Percentiles rank a stretch among this genome's conserved stretches.
Evolutionary conservation across 2,797 vertebrate genomes (phyloP).

Genomic region (Mionectes olivaceus): DNA sequence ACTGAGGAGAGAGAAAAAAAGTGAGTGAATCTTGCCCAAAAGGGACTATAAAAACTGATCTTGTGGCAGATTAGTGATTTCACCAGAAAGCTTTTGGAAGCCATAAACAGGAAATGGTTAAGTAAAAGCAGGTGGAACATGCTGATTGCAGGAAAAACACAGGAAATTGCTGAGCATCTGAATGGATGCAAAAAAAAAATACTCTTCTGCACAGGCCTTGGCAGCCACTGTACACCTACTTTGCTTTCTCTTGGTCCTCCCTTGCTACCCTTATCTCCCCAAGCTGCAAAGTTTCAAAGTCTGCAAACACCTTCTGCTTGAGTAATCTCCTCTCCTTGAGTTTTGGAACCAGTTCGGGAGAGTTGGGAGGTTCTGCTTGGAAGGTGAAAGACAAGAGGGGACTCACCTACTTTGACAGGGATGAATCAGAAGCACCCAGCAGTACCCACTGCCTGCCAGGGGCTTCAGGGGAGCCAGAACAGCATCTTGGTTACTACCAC

Average conservation of each 20-base stretch:
- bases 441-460: background rate
- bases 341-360: background rate
- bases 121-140: constrained; percentile 79
- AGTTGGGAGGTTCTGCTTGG: background rate
- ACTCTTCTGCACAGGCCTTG: constrained; percentile 53
- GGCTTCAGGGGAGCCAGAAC: background rate
- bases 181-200: constrained; percentile 70
- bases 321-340: background rate
- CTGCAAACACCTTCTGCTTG: constrained; percentile 45
- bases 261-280: background rate
- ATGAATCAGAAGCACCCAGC: background rate
- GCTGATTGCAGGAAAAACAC: constrained; percentile 59
- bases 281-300: background rate
- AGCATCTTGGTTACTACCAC: background rate
- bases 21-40: background rate
- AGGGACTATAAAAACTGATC: background rate
- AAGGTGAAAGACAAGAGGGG: background rate
- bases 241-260: background rate
- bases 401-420: background rate
- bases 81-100: constrained; percentile 63
- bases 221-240: background rate
- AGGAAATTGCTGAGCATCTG: constrained; percentile 80
- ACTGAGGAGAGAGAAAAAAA: background rate
- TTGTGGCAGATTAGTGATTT: constrained; percentile 29
- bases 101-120: constrained; percentile 80